Conservation (phyloP, 2,797 vertebrate genomes). For the Taenioides sp. region DNA sequence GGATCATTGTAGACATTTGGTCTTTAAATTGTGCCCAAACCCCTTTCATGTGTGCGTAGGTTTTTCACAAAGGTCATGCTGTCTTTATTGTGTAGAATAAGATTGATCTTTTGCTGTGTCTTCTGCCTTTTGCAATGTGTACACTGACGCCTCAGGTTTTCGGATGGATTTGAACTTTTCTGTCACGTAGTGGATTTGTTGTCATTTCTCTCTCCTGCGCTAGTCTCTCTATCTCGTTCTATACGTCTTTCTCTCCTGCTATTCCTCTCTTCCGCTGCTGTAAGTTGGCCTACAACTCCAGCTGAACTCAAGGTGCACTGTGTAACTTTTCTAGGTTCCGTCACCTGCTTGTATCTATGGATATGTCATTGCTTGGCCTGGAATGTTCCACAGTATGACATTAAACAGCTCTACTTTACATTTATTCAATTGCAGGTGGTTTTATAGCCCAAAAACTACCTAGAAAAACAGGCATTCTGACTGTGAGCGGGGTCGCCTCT, state of each 20-base stretch:
- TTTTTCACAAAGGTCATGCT: conserved; percentile 74
- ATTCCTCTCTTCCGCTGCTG: conserved; percentile 27
- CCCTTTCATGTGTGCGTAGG: neutral
- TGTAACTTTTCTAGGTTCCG: too few species aligned
- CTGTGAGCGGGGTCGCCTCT: too few species aligned
- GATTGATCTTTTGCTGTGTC: conserved; percentile 55
- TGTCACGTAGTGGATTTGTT: conserved; percentile 1
- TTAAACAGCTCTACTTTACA: too few species aligned
- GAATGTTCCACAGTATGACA: too few species aligned
- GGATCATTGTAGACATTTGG: conserved; percentile 41
- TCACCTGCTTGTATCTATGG: too few species aligned
- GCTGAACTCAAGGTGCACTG: conserved; percentile 31
- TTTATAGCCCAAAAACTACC: too few species aligned
- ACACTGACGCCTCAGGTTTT: conserved; percentile 15
- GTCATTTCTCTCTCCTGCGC: conserved; percentile 35
- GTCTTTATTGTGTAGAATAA: conserved; percentile 59
- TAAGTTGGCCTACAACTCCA: conserved; percentile 46
- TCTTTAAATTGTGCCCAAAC: conserved; percentile 56
- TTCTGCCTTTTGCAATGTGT: neutral
- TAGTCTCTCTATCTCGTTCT: conserved; percentile 48
- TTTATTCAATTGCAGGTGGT: too few species aligned
- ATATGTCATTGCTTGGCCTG: too few species aligned
- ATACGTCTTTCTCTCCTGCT: conserved; percentile 31
- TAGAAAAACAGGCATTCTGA: too few species aligned
- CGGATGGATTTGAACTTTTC: conserved; percentile 44